Base-by-base conservation (phyloP, 2,797 vertebrate genomes). In the Phoebastria nigripes region DNA sequence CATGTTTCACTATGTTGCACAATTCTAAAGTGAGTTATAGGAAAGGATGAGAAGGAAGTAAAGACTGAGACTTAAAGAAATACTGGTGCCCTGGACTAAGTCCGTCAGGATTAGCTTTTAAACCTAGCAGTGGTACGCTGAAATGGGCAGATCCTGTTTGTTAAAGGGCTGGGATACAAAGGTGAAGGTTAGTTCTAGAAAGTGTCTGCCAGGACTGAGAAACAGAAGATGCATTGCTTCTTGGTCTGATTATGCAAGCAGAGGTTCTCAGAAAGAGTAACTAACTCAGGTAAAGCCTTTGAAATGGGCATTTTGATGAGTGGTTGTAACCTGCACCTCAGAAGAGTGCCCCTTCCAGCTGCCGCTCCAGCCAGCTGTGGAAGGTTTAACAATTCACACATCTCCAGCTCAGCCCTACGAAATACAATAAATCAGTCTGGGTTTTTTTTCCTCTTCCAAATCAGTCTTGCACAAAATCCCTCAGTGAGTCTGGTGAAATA, bases 401-500 rank as follows among this genome's bases (percentile, higher is more conserved):
- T 80, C 65, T 83, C 24, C 82, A 78, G 37, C 29, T 87, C 35
- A 91, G 62, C 21, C n/a, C 56, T 61, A 54, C 1, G 1, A 88
- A 95, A 90, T 63, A 47, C 33, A 85, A 39, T 67, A 46, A 47
- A 91, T 83, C 74, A 65, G 31, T n/a, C 20, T 49, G 8, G 19
- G 22, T 33, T 51, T 87, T 81, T 54, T 26, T 28, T 8, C 19
- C 29, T 73, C 46, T 77, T 54, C 84, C 73, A 89, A 82, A 96
- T 1, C 37, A 39, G 12, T 91, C 28, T 87, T 84, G 44, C 69
- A 49, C 46, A 86, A 92, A 91, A 94, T 77, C 67, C 66, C 67
- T 82, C 31, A 26, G 72, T 39, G 92, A 93, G 37, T 89, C 70
- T 90, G 26, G 39, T 65, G 67, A 94, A 93, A 94, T 94, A 56